Conservation (phyloP, 2,113 vertebrate genomes). For the Oryzias melastigma region DNA sequence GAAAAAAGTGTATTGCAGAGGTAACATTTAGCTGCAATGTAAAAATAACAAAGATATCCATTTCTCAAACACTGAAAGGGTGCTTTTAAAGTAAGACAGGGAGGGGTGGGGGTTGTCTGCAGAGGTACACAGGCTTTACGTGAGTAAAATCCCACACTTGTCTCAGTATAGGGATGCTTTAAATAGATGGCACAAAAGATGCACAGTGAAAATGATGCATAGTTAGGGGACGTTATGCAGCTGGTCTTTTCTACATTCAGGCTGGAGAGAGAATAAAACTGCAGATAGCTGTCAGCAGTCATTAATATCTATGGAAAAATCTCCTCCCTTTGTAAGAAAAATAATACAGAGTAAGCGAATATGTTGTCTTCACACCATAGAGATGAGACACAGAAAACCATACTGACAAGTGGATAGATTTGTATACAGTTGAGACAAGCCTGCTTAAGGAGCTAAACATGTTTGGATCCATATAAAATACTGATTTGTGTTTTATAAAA, state of each 20-base stretch:
- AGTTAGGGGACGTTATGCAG: conserved; percentile 44
- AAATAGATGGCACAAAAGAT: conserved; percentile 23
- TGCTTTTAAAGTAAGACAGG: conserved; percentile 8
- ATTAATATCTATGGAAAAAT: conserved; percentile 25
- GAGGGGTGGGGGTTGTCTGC: conserved; percentile 2
- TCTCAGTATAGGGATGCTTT: conserved; percentile 22
- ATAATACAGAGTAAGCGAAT: conserved; percentile 17
- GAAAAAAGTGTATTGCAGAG: no score
- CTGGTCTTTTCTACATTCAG: conserved; percentile 38
- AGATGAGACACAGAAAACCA: conserved; percentile 54
- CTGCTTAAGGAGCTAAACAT: conserved; percentile 2
- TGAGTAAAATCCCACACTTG: conserved; percentile 20
- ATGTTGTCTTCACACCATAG: conserved; percentile 41
- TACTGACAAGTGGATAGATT: conserved; percentile 29
- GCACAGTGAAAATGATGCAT: conserved; percentile 29
- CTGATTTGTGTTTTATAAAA: conserved; percentile 1
- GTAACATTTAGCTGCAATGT: no score
- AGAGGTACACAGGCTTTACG: conserved; percentile 8
- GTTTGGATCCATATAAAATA: neutral
- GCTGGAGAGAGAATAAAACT: conserved; percentile 43
- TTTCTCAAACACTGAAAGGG: conserved; percentile 3
- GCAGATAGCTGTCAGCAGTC: conserved; percentile 45
- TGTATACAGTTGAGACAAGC: conserved; percentile 27
- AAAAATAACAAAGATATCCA: no score
- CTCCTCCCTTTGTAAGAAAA: conserved; percentile 33